Evolutionary conservation across 1,140 invertebrate genomes (phyloP), one percentile per base, ranked within the genome.

Genomic region (Bathynomus jamesi): DNA sequence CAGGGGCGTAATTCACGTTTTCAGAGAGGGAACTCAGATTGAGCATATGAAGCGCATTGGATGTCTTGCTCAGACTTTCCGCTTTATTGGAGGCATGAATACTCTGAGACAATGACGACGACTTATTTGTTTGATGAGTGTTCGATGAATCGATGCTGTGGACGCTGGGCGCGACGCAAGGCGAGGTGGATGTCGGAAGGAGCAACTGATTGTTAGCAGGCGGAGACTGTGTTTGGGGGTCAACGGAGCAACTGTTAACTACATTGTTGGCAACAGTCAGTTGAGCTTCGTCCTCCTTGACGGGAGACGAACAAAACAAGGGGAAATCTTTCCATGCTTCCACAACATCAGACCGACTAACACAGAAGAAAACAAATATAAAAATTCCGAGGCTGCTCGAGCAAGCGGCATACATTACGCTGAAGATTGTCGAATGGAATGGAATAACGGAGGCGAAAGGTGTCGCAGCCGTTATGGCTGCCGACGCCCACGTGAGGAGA

Each of bases 311-410:
- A 11, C 87, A 76, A 82, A 86, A 86, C 68, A 87, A 86, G 21
- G 86, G 83, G 83, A 88, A 87, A 64, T 86, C 81, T 4, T 87
- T 80, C 91, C 91, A 93, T 24, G 89, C 88, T 0, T 85, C 85
- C 65, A 91, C 84, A 0, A 94, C 90, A 81, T 95, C 93, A 73
- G 87, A 91, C 27, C 93, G 83, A 0, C 90, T 90, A 32, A 94
- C 85, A 65, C 91, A 92, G 79, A 93, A 94, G 81, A 93, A 95
- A 61, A 93, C 87, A 11, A 95, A 80, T 28, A 93, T 88, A 79
- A 95, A 95, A n/a, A 89, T 83, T 0, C 91, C 92, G 63, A 95
- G 82, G 13, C 88, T 82, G 28, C 87, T 86, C 0, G 88, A 85
- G 28, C 88, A 89, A 8, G 90, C 80, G 0, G 89, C 88, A 78